phyloP scores from a whole-genome alignment of 1,140 invertebrate species.

The Cydia amplana region DNA sequence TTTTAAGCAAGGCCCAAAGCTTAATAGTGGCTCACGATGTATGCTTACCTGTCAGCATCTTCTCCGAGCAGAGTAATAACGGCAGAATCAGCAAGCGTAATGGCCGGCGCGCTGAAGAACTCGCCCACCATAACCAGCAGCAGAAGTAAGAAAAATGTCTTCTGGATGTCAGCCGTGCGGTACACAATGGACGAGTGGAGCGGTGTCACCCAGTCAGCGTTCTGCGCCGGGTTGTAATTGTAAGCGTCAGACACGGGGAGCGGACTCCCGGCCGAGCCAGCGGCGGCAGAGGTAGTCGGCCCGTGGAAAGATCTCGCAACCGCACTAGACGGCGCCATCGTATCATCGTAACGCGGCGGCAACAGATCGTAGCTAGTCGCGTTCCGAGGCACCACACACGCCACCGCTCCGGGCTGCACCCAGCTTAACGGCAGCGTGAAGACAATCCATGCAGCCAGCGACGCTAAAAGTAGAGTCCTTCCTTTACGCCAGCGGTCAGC shows the following conservation, averaged over 20 bases:
- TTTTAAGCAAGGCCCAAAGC: too few species aligned
- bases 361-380: slow-evolving; percentile 82
- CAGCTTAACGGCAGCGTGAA: slow-evolving; percentile 98
- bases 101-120: slow-evolving; percentile 98
- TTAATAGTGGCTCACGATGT: not conserved
- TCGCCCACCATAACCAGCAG: slow-evolving; percentile 97
- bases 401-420: slow-evolving; percentile 94
- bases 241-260: slow-evolving; percentile 87
- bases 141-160: slow-evolving; percentile 96
- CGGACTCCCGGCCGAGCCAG: slow-evolving; percentile 82
- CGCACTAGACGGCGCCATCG: slow-evolving; percentile 46
- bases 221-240: slow-evolving; percentile 89
- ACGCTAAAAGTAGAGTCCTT: slow-evolving; percentile 93
- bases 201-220: slow-evolving; percentile 92
- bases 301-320: slow-evolving; percentile 51
- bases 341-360: slow-evolving; percentile 74
- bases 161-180: slow-evolving; percentile 91
- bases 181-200: slow-evolving; percentile 97
- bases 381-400: slow-evolving; percentile 90
- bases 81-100: slow-evolving; percentile 97
- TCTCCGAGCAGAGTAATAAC: slow-evolving; percentile 95
- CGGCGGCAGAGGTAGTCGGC: slow-evolving; percentile 47
- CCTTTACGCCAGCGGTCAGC: slow-evolving; percentile 95
- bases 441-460: slow-evolving; percentile 95
- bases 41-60: slow-evolving; percentile 87